Base-by-base conservation (phyloP, 92 coral and sea anemone species). In the Siderastrea siderea region DNA sequence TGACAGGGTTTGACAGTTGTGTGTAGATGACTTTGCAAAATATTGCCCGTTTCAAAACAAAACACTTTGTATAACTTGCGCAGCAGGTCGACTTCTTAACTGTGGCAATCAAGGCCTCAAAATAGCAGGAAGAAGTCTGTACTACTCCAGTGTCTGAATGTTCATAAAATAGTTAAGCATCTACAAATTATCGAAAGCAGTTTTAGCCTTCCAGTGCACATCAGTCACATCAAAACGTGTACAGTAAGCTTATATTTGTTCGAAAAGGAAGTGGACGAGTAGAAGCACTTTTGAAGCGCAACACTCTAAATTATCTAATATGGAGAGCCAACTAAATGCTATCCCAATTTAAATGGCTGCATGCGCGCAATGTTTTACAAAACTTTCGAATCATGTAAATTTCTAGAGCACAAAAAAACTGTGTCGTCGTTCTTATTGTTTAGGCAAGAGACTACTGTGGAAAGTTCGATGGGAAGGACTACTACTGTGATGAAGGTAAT, bases 381-480 rank as follows among this genome's bases (percentile, higher is more conserved):
- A 26, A 26, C 38, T n/a, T 38, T 64, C 43, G 69, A 19, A 64
- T 60, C 38, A 26, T 26, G 38, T 26, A 26, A 26, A 26, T 26
- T 26, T 26, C 38, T 26, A 26, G 38, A 26, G 38, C 38, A 26
- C 38, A 26, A 26, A 26, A 26, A 26, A 26, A 26, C 38, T 26
- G 38, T 26, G 38, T 26, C 38, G 38, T 26, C 38, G 38, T 26
- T 26, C 38, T 26, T 26, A 26, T 26, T 54, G 19, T 68, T 57
- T 75, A 91, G 94, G 91, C 91, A 3, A 82, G 77, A 61, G 94
- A 91, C n/a, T 91, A 87, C 44, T 91, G 94, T 70, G 94, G 94
- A 75, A 76, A 77, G 52, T 49, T 48, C 17, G 84, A 83, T 3
- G 83, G 90, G 57, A 82, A 77, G 60, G 94, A 87, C 13, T 75